Evolutionary conservation across 2,113 vertebrate species (phyloP), one percentile per base, ranked within the genome.

Genomic region (Gadus macrocephalus): DNA sequence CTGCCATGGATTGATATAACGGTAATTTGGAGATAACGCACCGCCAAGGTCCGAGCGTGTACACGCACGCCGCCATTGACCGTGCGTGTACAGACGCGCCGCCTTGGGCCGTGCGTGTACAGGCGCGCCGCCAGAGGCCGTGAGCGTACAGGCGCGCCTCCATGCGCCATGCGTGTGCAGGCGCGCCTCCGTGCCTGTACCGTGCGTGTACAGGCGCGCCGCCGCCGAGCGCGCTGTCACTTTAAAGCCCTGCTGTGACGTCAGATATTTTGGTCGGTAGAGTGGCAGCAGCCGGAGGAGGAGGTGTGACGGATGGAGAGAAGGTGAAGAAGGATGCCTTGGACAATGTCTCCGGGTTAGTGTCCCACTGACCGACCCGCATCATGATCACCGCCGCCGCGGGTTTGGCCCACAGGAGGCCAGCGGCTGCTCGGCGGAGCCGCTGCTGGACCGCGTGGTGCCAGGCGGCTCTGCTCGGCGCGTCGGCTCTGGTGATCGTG

Each of bases 361-460:
- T 66, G 60, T 56, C 62, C 38, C 62, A 65, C 69, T 53, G 68
- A 31, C 70, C 63, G 28, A 1, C 62, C 64, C 60, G 70, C 14
- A 31, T 69, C 83, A 86, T 88, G 88, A 89, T 89, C 3, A 78
- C 77, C 82, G 83, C 86, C 1, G 83, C 77, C 1, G 89, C 83
- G 79, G 79, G 83, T 60, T 63, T 81, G 1, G 81, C 65, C 71
- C 81, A 84, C 70, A 77, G 84, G 83, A 88, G 89, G 90, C 86
- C 89, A 75, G 74, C 87, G 22, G 68, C 72, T 64, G 83, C 78
- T 56, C 84, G 87, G 84, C 84, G 85, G 67, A 88, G 85, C 78
- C 85, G 87, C 17, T 87, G 91, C 81, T 90, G 90, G 90, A 83
- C 85, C 19, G 90, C 90, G 19, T 86, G 89, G 82, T 93, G 90